Conservation (phyloP, 30 jellyfish, hydroid and myxozoan species). For the Phacellophora camtschatica region DNA sequence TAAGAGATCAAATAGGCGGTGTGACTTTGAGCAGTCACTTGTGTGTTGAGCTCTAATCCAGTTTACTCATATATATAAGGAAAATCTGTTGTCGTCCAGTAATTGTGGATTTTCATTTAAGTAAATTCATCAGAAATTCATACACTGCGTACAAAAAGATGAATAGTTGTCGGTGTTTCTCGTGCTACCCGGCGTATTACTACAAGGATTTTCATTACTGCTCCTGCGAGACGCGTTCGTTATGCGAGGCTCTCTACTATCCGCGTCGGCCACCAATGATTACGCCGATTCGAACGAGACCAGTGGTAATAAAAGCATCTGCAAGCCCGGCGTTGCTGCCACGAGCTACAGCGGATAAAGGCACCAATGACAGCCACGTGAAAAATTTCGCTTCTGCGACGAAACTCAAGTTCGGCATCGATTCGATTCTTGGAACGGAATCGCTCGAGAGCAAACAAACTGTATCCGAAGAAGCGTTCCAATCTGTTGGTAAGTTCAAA, state of each 20-base stretch:
- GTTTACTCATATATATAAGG: conserved; percentile 56
- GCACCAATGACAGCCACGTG: neutral
- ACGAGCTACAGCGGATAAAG: conserved; percentile 1
- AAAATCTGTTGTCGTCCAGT: conserved; percentile 20
- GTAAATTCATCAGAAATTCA: conserved; percentile 29
- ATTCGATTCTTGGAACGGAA: conserved; percentile 34
- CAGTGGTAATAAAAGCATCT: conserved; percentile 28
- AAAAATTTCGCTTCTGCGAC: neutral
- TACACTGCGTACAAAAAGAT: neutral
- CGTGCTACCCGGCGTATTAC: conserved; percentile 27
- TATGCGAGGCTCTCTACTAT: conserved; percentile 17
- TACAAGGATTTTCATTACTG: conserved; percentile 47
- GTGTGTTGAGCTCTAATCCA: conserved; percentile 59
- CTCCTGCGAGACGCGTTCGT: too few species aligned
- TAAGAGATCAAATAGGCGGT: conserved; percentile 61
- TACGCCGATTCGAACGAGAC: conserved; percentile 34
- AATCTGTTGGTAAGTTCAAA: neutral
- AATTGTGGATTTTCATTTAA: conserved; percentile 35
- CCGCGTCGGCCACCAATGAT: conserved; percentile 23
- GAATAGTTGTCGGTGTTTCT: conserved; percentile 33
- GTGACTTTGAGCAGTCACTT: conserved; percentile 52
- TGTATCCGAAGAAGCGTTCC: neutral
- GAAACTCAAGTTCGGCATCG: conserved; percentile 54
- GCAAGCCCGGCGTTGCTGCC: conserved; percentile 23
- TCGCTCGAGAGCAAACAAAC: neutral